Conservation (phyloP, 2,113 vertebrate genomes). For the Hydropotes inermis region DNA sequence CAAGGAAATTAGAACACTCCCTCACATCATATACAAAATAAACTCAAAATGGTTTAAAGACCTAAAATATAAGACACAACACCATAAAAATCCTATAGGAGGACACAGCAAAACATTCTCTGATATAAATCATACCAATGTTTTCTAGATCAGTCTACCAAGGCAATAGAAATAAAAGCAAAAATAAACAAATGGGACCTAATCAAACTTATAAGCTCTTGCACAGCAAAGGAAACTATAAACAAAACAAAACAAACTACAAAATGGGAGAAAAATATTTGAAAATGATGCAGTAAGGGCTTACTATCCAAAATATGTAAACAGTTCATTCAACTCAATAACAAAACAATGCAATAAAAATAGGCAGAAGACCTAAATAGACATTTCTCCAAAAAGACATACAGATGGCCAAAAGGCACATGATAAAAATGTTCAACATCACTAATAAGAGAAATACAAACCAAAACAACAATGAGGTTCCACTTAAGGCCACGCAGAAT, state of each 20-base stretch:
- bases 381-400: background rate
- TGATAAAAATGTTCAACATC: background rate
- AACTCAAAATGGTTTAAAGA: background rate
- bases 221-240: background rate
- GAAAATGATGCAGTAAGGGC: background rate
- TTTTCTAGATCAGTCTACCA: background rate
- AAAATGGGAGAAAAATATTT: background rate
- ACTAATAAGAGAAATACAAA: background rate
- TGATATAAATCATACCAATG: background rate
- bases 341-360: background rate
- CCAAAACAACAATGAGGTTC: background rate
- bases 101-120: background rate
- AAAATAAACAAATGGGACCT: background rate
- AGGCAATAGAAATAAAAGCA: background rate
- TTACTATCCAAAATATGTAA: background rate
- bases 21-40: background rate
- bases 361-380: background rate
- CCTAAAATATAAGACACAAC: background rate
- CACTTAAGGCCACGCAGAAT: background rate
- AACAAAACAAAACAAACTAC: background rate
- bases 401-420: background rate
- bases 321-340: background rate
- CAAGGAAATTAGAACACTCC: background rate
- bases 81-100: background rate
- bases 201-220: background rate